phyloP scores from a whole-genome alignment of 2,113 vertebrate species.

The Meleagris gallopavo region DNA sequence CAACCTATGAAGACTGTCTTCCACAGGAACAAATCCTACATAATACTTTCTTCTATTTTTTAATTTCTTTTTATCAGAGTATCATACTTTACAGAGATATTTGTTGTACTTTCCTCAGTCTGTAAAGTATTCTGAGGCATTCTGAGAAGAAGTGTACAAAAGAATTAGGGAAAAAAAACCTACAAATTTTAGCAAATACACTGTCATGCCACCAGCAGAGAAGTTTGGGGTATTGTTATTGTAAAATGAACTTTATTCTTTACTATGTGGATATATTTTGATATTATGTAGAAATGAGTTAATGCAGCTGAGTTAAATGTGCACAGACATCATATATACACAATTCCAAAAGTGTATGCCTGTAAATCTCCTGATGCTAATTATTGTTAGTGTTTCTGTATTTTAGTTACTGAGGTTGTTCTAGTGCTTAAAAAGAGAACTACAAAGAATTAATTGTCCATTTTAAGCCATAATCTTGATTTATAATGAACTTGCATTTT shows the following conservation, averaged over 20 bases:
- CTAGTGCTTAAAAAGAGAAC: conserved; percentile 8
- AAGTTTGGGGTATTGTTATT: not conserved
- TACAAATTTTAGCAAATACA: not conserved
- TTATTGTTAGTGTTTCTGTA: not conserved
- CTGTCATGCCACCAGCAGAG: not conserved
- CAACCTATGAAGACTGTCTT: not conserved
- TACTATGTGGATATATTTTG: not conserved
- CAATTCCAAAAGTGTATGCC: not conserved
- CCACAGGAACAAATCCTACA: not conserved
- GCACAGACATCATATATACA: not conserved
- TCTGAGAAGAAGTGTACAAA: not conserved
- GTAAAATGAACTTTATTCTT: not conserved
- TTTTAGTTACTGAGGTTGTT: not conserved
- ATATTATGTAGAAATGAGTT: not conserved
- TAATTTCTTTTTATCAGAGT: not conserved
- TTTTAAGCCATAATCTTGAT: not conserved
- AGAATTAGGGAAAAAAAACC: not conserved
- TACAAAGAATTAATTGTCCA: not conserved
- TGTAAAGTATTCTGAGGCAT: not conserved
- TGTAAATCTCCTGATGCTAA: not conserved
- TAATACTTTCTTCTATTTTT: not conserved
- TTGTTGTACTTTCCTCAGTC: not conserved
- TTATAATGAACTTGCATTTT: conserved; percentile 47
- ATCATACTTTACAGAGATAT: not conserved
- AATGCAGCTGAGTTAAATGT: not conserved